Conservation (phyloP, 92 coral and sea anemone genomes). For the Porites evermanni region DNA sequence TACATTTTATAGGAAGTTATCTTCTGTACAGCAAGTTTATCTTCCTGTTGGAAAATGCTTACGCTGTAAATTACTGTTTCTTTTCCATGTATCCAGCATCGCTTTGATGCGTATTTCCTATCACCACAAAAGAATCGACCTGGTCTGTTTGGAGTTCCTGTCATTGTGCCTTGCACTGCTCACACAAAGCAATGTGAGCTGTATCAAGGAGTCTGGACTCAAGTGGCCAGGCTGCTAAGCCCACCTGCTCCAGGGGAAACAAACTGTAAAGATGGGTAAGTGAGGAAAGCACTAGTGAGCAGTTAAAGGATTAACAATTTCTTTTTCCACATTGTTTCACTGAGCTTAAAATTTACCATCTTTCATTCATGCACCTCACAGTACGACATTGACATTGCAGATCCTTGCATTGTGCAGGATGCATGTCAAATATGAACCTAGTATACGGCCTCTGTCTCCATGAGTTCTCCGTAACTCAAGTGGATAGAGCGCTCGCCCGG, state of each 20-base stretch:
- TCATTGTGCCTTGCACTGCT: constrained; percentile 87
- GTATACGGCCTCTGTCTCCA: no score
- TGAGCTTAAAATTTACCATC: no score
- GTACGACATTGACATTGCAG: no score
- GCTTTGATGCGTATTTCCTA: constrained; percentile 91
- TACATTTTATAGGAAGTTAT: no score
- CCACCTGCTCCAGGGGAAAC: constrained; percentile 97
- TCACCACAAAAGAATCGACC: constrained; percentile 99
- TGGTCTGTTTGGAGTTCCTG: constrained; percentile 94
- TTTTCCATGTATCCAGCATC: constrained; percentile 63
- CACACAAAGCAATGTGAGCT: constrained; percentile 85
- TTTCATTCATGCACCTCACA: no score
- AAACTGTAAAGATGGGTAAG: constrained; percentile 78
- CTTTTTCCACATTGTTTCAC: no score
- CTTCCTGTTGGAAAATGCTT: neutral
- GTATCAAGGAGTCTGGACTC: constrained; percentile 93
- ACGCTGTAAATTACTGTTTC: neutral
- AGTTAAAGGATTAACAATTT: no score
- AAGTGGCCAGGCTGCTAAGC: constrained; percentile 91
- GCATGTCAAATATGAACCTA: no score
- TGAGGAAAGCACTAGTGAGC: neutral
- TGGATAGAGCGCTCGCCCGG: no score
- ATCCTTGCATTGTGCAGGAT: no score
- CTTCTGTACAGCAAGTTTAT: neutral
- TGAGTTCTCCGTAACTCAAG: no score